phyloP scores from a whole-genome alignment of 2,113 vertebrate species.

The Chrysemys picta region DNA sequence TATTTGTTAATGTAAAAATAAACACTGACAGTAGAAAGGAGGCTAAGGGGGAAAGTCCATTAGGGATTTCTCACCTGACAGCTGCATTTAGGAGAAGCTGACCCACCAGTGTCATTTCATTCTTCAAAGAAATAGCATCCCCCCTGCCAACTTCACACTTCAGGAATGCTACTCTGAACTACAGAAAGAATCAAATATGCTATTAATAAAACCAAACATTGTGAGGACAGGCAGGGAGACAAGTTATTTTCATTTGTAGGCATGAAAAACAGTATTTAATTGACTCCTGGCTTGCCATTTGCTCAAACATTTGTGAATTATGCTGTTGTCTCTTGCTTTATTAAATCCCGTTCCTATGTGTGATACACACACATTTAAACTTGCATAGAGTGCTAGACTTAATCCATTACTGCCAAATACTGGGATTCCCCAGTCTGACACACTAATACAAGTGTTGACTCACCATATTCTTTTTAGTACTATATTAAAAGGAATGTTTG shows the following conservation, averaged over 20 bases:
- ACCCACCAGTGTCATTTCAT: background rate
- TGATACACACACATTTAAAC: background rate
- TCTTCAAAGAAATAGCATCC: background rate
- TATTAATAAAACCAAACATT: background rate
- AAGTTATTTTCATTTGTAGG: background rate
- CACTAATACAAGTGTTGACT: background rate
- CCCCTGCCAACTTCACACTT: background rate
- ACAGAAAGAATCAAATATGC: background rate
- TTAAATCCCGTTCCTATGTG: background rate
- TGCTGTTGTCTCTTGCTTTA: constrained; percentile 13
- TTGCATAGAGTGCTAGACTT: background rate
- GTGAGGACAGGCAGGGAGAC: background rate
- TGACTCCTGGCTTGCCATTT: constrained; percentile 48
- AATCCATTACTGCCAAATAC: background rate
- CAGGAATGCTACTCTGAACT: background rate
- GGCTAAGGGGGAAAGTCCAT: background rate
- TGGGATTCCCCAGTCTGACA: background rate
- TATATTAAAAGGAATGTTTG: background rate
- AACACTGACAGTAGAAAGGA: background rate
- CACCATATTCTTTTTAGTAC: background rate
- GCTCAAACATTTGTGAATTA: constrained; percentile 34
- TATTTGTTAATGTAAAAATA: background rate
- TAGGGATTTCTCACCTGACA: background rate
- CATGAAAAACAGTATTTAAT: background rate
- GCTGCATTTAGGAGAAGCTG: background rate